Evolutionary conservation across 1,140 invertebrate species (phyloP), one percentile per base, ranked within the genome.

Genomic region (Acyrthosiphon pisum): DNA sequence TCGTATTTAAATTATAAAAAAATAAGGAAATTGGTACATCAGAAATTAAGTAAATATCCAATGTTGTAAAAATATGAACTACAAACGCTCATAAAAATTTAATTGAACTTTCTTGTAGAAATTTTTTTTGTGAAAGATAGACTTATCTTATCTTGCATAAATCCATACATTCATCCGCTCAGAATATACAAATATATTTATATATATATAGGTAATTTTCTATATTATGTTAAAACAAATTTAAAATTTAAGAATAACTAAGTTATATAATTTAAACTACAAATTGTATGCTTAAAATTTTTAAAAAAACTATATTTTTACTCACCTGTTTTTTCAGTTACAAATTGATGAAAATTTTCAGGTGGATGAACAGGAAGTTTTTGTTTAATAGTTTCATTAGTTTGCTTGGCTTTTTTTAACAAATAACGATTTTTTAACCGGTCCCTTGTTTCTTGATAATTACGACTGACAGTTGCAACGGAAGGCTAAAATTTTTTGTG

Each of bases 381-480:
- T 23, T 30, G 48, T 91, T 93, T 93, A 7, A 60, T 50, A 37
- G 87, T 84, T 91, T 86, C 92, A 84, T 60, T 84, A n/a, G 44
- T 83, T 56, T 60, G 96, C 56, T 96, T 96, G 94, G 96, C 96
- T 95, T 96, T 96, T 94, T 96, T 96, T 94, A 97, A 97, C 9
- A 95, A 95, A 81, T 97, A 95, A 50, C 96, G 94, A 83, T 96
- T 95, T 89, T 97, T 94, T 88, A 97, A 95, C 93, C 96, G 95
- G 94, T 97, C 97, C 60, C 97, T 95, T 95, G 97, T 97, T 95
- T 97, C 97, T 94, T 96, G 96, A 94, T 96, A 97, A 95, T 97
- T 97, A 93, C 96, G 95, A 95, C 96, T 97, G 93, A 97, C 96
- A 46, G 96, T 96, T 44, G 96, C 96, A 68, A 96, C 96, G 6